Base-by-base conservation (phyloP, 2,797 vertebrate genomes). In the Pogoniulus pusillus region DNA sequence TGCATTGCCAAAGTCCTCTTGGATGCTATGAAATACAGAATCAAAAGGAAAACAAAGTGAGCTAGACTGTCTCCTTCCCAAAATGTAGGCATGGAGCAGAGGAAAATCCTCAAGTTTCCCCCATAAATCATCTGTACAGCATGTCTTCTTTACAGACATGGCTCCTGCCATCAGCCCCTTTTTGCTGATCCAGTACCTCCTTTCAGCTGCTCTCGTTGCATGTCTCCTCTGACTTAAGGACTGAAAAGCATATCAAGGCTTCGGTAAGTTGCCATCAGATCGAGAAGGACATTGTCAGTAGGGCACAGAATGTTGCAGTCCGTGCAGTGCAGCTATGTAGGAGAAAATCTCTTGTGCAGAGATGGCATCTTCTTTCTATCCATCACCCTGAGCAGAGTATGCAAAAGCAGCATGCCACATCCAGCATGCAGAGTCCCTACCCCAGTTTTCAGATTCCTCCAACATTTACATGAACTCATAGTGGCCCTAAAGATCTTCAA, bases 311-410 rank as follows among this genome's bases (percentile, higher is more conserved):
- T 5, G 26, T 14, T 85, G 58, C n/a, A 79, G 60, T 23, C 15
- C 63, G 14, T 29, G 34, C 10, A 9, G 43, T 32, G 43, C 30
- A 60, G 23, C 7, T 37, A 9, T 51, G 49, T 65, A 85, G 62
- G 26, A 77, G 13, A 77, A 80, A 68, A 35, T 7, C 74, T 20
- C 32, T 26, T n/a, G 26, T 60, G 47, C 85, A 87, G 57, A 66
- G 43, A 24, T n/a, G 5, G 37, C 49, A 47, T 35, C 23, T 51
- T 35, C 39, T 45, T 89, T 49, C 55, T 24, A 82, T 4, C 8
- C 80, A 34, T 4, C 3, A 1, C 26, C 26, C 7, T 1, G 2
- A 76, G 18, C 30, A 0, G 13, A 68, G 10, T 7, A 22, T 4
- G 5, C 9, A 55, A 30, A 17, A 82, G n/a, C 34, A 58, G 19